Conservation (phyloP, 2,888 invertebrate species). For the Hybos culiciformis region DNA sequence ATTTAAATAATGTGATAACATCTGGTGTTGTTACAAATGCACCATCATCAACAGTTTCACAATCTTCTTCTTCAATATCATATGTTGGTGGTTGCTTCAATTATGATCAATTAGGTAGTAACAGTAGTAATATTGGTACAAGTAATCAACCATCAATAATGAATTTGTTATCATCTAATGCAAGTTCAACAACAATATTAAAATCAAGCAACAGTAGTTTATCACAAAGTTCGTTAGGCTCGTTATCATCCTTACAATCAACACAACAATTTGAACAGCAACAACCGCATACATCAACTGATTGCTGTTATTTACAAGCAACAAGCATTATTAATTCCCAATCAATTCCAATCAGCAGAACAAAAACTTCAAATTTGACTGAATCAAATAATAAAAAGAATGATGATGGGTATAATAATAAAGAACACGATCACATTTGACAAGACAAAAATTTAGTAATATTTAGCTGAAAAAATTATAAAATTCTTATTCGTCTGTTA, state of each 20-base stretch:
- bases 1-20: too few relatives aligned
- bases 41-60: conserved; percentile 13
- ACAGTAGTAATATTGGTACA: neutral
- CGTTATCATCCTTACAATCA: conserved; percentile 9
- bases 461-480: conserved; percentile 11
- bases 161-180: too few relatives aligned
- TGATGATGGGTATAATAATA: neutral
- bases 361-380: conserved; percentile 9
- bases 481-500: too few relatives aligned
- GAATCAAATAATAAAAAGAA: neutral
- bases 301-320: conserved; percentile 18
- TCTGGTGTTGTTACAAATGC: conserved; percentile 4
- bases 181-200: conserved; percentile 14
- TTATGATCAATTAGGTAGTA: neutral
- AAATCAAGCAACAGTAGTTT: conserved; percentile 23
- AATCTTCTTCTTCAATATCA: conserved; percentile 13
- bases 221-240: conserved; percentile 11
- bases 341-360: too few relatives aligned
- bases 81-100: too few relatives aligned
- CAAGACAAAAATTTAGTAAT: conserved; percentile 11
- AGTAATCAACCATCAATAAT: neutral
- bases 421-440: conserved; percentile 10
- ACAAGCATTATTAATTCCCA: conserved; percentile 12
- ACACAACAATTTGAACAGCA: conserved; percentile 5
- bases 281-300: conserved; percentile 15